phyloP scores from a whole-genome alignment of 1,140 invertebrate species.

The Planococcus citri region DNA sequence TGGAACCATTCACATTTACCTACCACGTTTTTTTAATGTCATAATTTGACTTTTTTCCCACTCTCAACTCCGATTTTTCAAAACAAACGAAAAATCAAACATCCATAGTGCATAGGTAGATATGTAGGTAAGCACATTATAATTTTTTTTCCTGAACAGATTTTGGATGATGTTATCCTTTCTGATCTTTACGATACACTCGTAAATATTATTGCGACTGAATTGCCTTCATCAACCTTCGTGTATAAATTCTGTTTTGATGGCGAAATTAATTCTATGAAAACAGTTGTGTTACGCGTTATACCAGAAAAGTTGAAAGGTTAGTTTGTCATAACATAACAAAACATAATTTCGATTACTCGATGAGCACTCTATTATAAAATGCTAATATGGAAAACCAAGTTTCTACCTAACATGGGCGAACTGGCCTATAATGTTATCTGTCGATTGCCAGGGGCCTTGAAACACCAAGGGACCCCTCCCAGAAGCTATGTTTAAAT shows the following conservation, averaged over 20 bases:
- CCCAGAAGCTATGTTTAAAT: too few relatives aligned
- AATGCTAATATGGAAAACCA: neutral
- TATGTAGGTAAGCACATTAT: too few relatives aligned
- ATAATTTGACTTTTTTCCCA: too few relatives aligned
- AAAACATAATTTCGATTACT: neutral
- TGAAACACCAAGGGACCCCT: too few relatives aligned
- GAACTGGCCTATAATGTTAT: too few relatives aligned
- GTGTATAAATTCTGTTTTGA: neutral
- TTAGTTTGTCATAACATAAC: neutral
- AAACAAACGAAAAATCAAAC: too few relatives aligned
- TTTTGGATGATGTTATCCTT: neutral
- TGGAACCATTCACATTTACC: too few relatives aligned
- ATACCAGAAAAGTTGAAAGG: neutral
- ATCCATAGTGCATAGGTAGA: too few relatives aligned
- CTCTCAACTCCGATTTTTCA: too few relatives aligned
- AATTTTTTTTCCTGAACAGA: neutral
- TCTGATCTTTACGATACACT: neutral
- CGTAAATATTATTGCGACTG: neutral
- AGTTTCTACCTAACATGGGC: too few relatives aligned
- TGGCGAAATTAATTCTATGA: neutral
- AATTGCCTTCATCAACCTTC: neutral
- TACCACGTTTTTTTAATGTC: too few relatives aligned
- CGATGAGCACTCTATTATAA: neutral
- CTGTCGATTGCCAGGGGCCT: too few relatives aligned
- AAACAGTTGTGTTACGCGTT: neutral